Conservation (phyloP, 2,888 invertebrate genomes). For the Amitus sp. region DNA sequence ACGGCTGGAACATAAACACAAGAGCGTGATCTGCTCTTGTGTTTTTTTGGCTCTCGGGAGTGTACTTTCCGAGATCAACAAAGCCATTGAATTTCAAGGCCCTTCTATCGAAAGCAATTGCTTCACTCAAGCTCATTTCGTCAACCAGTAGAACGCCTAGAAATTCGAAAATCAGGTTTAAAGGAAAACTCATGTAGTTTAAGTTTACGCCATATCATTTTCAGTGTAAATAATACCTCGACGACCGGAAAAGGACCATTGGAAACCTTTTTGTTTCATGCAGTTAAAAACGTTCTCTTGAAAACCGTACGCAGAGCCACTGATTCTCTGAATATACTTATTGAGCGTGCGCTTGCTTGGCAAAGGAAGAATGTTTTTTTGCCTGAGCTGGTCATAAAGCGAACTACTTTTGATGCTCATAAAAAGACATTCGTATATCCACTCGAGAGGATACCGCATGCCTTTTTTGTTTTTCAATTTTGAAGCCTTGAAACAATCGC, state of each 20-base stretch:
- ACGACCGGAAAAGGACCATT: too few species aligned
- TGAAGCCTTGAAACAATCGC: slow-evolving; percentile 8
- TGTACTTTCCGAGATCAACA: slow-evolving; percentile 39
- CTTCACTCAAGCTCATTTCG: slow-evolving; percentile 11
- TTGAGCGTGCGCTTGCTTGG: slow-evolving; percentile 14
- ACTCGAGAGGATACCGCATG: slow-evolving; percentile 23
- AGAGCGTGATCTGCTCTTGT: slow-evolving; percentile 44
- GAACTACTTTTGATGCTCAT: slow-evolving; percentile 24
- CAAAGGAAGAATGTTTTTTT: slow-evolving; percentile 20
- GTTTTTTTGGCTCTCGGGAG: slow-evolving; percentile 32
- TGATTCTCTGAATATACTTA: slow-evolving; percentile 13
- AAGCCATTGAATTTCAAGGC: slow-evolving; percentile 27
- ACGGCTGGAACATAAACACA: slow-evolving; percentile 44
- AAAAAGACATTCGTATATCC: slow-evolving; percentile 26
- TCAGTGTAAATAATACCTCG: not conserved
- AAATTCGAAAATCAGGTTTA: not conserved
- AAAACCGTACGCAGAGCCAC: slow-evolving; percentile 16
- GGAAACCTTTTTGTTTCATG: not conserved
- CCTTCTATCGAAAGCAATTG: too few species aligned
- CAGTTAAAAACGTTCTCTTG: slow-evolving; percentile 14
- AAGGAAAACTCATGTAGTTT: too few species aligned
- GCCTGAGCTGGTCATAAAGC: slow-evolving; percentile 16
- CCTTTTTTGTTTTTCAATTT: slow-evolving; percentile 14
- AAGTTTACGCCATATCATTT: too few species aligned
- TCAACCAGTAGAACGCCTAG: slow-evolving; percentile 20